Conservation (phyloP, 2,113 vertebrate genomes). For the Alethe diademata region DNA sequence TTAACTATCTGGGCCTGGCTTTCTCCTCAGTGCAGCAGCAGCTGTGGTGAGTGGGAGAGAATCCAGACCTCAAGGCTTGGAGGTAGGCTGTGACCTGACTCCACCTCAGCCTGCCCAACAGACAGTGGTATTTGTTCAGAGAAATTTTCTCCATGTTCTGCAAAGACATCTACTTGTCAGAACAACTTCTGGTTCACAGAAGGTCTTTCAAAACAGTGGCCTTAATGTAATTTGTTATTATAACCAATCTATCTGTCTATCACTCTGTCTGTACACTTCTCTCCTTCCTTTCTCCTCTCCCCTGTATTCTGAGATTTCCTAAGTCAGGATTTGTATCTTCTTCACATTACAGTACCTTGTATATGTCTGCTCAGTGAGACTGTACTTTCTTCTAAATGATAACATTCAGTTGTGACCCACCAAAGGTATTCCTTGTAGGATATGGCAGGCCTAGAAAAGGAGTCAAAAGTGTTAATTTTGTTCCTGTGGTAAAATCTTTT, state of each 20-base stretch:
- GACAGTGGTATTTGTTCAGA: not conserved
- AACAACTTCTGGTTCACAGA: not conserved
- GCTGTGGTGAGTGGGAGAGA: not conserved
- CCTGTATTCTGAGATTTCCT: not conserved
- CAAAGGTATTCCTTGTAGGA: not conserved
- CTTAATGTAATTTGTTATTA: not conserved
- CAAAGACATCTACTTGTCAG: not conserved
- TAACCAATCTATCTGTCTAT: not conserved
- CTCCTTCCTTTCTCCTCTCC: not conserved
- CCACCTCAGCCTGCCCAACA: not conserved
- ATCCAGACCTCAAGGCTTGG: not conserved
- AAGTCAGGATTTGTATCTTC: not conserved
- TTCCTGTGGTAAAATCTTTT: not conserved
- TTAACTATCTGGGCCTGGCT: not conserved
- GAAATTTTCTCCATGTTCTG: not conserved
- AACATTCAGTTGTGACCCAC: not conserved
- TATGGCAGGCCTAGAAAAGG: not conserved
- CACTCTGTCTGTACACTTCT: not conserved
- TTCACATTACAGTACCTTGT: not conserved
- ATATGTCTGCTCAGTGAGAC: not conserved
- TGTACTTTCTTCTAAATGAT: not conserved
- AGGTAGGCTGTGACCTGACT: not conserved
- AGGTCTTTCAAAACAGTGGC: not conserved
- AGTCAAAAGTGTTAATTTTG: not conserved
- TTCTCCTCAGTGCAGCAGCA: not conserved